These are phyloP conservation scores for Gavialis gangeticus DNA, from an alignment of 2,113 vertebrate species.

Conservation along the genomic window DNA sequence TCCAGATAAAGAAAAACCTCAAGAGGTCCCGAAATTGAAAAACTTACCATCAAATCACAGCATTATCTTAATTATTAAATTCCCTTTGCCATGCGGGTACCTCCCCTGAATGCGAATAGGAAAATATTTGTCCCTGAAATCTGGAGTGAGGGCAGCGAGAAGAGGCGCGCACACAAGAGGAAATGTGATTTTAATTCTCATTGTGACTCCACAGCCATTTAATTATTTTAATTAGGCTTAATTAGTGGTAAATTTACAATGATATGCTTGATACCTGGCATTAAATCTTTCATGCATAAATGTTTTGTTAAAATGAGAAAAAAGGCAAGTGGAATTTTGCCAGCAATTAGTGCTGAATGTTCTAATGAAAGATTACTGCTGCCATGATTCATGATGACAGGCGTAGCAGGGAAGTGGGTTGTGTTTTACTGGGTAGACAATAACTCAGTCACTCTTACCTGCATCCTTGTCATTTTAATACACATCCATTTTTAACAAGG, in stretches of 20 bases:
- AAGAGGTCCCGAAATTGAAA: conserved; percentile 81
- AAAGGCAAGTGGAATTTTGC: conserved; percentile 82
- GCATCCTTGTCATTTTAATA: neutral
- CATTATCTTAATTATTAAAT: conserved; percentile 83
- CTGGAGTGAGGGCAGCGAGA: conserved; percentile 1
- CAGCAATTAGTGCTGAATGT: conserved; percentile 90
- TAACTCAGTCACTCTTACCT: neutral
- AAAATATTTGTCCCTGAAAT: neutral
- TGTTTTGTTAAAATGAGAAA: conserved; percentile 91
- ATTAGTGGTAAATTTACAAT: conserved; percentile 98
- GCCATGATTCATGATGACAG: conserved; percentile 82
- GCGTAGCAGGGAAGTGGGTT: conserved; percentile 78
- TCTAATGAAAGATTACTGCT: conserved; percentile 86
- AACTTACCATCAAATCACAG: conserved; percentile 79
- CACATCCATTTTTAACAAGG: neutral
- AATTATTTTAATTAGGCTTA: conserved; percentile 97
- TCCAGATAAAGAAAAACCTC: conserved; percentile 84
- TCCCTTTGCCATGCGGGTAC: conserved; percentile 49
- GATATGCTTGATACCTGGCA: conserved; percentile 95
- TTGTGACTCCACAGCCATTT: conserved; percentile 90
- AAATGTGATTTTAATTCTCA: conserved; percentile 83
- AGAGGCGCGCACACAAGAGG: conserved; percentile 66
- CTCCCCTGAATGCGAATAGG: neutral
- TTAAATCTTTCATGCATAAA: conserved; percentile 97
- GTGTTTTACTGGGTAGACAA: neutral